A percentile compares a stretch with the other conserved stretches of the same genome.
Evolutionary conservation across 2,888 invertebrate species (phyloP).

Genomic region (Megamerina dolium): DNA sequence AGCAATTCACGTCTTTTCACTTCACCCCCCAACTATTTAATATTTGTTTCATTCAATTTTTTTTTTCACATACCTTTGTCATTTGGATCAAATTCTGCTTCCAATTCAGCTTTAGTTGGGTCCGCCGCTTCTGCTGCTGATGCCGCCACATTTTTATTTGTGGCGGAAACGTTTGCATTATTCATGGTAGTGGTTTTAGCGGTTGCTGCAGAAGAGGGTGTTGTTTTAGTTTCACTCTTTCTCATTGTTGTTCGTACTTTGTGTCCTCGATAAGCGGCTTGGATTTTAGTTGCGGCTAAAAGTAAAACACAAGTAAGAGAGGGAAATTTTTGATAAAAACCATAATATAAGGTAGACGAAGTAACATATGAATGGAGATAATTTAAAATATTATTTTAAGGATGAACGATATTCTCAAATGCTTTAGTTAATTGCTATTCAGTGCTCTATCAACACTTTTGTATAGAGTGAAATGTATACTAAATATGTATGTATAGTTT

Average conservation of each 20-base stretch:
- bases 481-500: too few relatives aligned
- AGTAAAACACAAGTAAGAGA: too few relatives aligned
- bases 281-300: constrained; percentile 84
- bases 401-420: too few relatives aligned
- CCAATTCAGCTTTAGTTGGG: constrained; percentile 64
- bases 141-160: constrained; percentile 25
- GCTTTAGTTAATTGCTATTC: too few relatives aligned
- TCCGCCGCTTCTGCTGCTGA: constrained; percentile 43
- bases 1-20: too few relatives aligned
- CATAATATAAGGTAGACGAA: too few relatives aligned
- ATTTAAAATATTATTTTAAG: too few relatives aligned
- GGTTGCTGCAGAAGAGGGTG: constrained; percentile 28
- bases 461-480: too few relatives aligned
- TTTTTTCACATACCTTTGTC: constrained; percentile 60
- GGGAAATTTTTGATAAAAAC: too few relatives aligned
- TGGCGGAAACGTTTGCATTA: constrained; percentile 11
- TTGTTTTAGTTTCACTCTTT: constrained; percentile 53
- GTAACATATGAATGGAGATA: too few relatives aligned
- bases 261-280: constrained; percentile 81
- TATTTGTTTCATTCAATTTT: not conserved
- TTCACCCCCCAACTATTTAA: too few relatives aligned
- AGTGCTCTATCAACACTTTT: too few relatives aligned
- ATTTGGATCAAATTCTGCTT: constrained; percentile 73
- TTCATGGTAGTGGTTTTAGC: constrained; percentile 25
- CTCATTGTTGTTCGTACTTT: constrained; percentile 71